A percentile compares a stretch with the other conserved stretches of the same genome.
phyloP scores from a whole-genome alignment of 2,888 invertebrate genomes.

The Boloria selene region DNA sequence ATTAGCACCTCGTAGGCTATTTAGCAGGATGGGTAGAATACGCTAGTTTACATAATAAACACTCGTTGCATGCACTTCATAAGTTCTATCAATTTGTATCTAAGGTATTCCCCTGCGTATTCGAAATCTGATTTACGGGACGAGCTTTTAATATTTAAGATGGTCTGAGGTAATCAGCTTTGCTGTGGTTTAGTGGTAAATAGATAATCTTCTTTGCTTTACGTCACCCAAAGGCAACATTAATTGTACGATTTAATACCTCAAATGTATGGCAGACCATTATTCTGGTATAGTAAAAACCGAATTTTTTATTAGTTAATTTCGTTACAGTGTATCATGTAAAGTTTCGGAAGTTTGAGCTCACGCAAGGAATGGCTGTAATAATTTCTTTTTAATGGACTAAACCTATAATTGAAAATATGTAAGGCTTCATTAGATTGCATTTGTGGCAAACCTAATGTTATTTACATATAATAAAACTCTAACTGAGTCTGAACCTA shows the following conservation, averaged over 20 bases:
- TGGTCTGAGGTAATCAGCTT: constrained; percentile 50
- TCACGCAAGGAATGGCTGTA: constrained; percentile 12
- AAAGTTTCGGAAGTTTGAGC: constrained; percentile 10
- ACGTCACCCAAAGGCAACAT: constrained; percentile 41
- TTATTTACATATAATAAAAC: not conserved
- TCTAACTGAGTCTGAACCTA: too few relatives aligned
- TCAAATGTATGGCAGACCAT: constrained; percentile 33
- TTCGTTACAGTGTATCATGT: constrained; percentile 24
- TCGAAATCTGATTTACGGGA: constrained; percentile 45
- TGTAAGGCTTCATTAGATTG: constrained; percentile 1
- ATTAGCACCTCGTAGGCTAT: constrained; percentile 29
- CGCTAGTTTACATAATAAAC: constrained; percentile 41
- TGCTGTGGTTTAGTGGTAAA: constrained; percentile 41
- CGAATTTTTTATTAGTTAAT: constrained; percentile 37
- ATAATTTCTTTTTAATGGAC: constrained; percentile 26
- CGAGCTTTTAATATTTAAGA: constrained; percentile 51
- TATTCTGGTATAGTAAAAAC: constrained; percentile 38
- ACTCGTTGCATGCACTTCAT: constrained; percentile 40
- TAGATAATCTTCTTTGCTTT: constrained; percentile 42
- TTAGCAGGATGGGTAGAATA: constrained; percentile 31
- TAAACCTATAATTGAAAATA: constrained; percentile 15
- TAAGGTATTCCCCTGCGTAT: constrained; percentile 38
- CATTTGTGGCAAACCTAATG: not conserved
- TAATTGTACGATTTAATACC: constrained; percentile 39
- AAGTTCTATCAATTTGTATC: constrained; percentile 37